Percentiles rank a stretch among this genome's conserved stretches.
These are phyloP conservation scores for Diadema setosum DNA, from an alignment of 35 echinoderm and acorn worm genomes.

Conservation along the genomic window DNA sequence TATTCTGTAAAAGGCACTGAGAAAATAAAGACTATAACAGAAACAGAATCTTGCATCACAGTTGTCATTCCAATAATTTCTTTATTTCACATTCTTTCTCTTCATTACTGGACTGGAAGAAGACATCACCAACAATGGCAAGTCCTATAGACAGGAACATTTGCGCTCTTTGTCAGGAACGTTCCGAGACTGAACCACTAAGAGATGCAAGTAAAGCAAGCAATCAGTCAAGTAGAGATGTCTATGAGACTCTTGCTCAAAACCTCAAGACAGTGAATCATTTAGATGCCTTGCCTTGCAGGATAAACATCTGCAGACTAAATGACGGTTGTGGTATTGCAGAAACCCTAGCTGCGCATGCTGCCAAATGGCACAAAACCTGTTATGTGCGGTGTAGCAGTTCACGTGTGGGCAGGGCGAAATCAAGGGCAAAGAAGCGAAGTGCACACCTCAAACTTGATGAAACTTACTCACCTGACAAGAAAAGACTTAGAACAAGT, in stretches of 20 bases:
- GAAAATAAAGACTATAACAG: no score
- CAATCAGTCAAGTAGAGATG: background rate
- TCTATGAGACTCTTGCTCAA: background rate
- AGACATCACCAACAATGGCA: no score
- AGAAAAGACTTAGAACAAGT: background rate
- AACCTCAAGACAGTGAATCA: background rate
- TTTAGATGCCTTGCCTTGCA: background rate
- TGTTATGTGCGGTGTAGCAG: background rate
- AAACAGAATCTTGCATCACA: no score
- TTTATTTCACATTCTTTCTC: background rate
- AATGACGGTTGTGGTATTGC: background rate
- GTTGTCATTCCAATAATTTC: background rate
- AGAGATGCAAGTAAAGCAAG: background rate
- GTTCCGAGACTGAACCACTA: background rate
- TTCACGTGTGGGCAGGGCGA: background rate
- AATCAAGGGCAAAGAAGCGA: background rate
- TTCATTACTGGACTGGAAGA: background rate
- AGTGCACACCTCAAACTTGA: background rate
- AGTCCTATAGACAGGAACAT: background rate
- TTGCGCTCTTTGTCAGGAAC: background rate
- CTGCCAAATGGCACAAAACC: background rate
- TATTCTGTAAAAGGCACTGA: no score
- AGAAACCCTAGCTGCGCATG: background rate
- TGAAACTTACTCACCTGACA: background rate
- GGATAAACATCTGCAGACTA: background rate